These are phyloP conservation scores for Procavia capensis DNA, from an alignment of 2,113 vertebrate species.

Conservation along the genomic window DNA sequence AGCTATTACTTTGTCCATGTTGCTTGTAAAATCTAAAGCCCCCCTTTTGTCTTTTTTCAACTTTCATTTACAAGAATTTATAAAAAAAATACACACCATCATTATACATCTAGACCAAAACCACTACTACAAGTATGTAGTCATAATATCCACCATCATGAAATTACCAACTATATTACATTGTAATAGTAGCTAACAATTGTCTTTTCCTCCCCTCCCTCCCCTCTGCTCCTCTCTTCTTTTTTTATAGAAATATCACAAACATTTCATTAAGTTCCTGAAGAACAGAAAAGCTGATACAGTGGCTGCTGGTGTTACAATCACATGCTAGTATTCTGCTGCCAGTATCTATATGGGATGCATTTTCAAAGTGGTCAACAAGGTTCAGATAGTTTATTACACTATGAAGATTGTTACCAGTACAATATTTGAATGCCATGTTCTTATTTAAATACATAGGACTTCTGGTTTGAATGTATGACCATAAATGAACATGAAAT, in stretches of 20 bases:
- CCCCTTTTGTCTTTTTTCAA: neutral
- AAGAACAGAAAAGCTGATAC: conserved; percentile 16
- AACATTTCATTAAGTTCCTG: conserved; percentile 37
- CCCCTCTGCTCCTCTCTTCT: too few relatives aligned
- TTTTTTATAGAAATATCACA: neutral
- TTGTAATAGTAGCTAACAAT: conserved; percentile 14
- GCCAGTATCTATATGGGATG: neutral
- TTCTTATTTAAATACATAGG: conserved; percentile 49
- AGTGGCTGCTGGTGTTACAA: conserved; percentile 1
- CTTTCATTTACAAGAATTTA: neutral
- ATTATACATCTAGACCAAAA: neutral
- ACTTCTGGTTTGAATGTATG: conserved; percentile 11
- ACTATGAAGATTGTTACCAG: neutral
- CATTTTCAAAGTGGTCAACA: conserved; percentile 21
- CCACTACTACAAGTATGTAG: neutral
- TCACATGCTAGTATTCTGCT: conserved; percentile 2
- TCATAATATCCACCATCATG: neutral
- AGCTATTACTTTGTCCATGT: conserved; percentile 21
- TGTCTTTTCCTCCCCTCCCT: too few relatives aligned
- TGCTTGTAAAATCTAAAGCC: neutral
- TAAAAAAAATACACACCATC: conserved; percentile 30
- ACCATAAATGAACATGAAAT: neutral
- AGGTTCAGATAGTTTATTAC: conserved; percentile 38
- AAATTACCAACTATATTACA: conserved; percentile 32
- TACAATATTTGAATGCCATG: conserved; percentile 15